A percentile compares a stretch with the other conserved stretches of the same genome.
phyloP scores from a whole-genome alignment of 2,888 invertebrate genomes.

The Xestia ashworthii region DNA sequence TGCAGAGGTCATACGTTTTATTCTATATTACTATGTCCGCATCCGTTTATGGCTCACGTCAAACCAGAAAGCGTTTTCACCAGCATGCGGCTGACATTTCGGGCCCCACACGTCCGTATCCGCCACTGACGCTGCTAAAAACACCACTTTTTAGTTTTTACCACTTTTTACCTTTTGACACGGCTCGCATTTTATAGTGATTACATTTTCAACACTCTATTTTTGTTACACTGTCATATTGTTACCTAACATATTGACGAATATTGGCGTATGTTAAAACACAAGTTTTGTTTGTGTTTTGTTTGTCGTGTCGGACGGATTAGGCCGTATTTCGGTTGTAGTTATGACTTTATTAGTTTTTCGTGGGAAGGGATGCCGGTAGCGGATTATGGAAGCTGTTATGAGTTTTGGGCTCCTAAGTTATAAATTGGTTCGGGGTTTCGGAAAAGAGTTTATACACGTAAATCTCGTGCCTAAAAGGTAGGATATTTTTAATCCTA shows the following conservation, averaged over 20 bases:
- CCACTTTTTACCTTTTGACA: conserved; percentile 68
- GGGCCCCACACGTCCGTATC: conserved; percentile 79
- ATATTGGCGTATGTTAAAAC: conserved; percentile 42
- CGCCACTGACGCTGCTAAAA: conserved; percentile 80
- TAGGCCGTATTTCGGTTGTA: conserved; percentile 43
- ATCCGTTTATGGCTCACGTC: conserved; percentile 61
- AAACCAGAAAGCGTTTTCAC: conserved; percentile 76
- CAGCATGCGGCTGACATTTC: conserved; percentile 82
- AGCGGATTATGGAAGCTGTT: conserved; percentile 50
- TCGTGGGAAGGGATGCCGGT: conserved; percentile 40
- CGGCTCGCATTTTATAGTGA: conserved; percentile 64
- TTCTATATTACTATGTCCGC: conserved; percentile 39
- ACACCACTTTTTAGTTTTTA: conserved; percentile 70
- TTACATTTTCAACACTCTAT: conserved; percentile 61
- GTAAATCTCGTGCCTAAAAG: conserved; percentile 27
- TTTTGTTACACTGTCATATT: conserved; percentile 37
- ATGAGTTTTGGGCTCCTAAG: conserved; percentile 44
- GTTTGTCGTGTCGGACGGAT: conserved; percentile 49
- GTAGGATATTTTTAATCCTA: conserved; percentile 5
- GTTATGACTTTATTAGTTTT: conserved; percentile 60
- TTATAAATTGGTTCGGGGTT: conserved; percentile 38
- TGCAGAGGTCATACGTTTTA: background rate
- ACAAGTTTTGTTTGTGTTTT: conserved; percentile 49
- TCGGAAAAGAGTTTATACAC: conserved; percentile 23
- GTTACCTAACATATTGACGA: conserved; percentile 13